These are phyloP conservation scores for Melitaea cinxia DNA, from an alignment of 1,140 invertebrate species.

Conservation along the genomic window DNA sequence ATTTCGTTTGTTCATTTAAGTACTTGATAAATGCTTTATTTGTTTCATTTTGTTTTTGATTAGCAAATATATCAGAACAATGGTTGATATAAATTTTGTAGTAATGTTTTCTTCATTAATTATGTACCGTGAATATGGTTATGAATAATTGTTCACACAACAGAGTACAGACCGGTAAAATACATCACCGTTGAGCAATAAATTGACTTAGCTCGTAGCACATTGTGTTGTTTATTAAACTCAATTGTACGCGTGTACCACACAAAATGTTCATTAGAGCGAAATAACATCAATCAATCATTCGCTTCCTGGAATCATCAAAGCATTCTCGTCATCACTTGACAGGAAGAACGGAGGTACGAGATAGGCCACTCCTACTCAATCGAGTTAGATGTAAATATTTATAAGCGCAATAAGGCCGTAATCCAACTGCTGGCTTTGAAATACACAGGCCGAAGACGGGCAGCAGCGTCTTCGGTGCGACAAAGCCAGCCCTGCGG, in stretches of 20 bases:
- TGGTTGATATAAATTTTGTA: not conserved
- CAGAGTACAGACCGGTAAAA: not conserved
- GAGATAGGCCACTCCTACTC: slow-evolving; percentile 50
- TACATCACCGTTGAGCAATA: slow-evolving; percentile 3
- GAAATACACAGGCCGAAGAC: no score
- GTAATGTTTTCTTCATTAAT: slow-evolving; percentile 4
- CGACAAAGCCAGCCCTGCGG: no score
- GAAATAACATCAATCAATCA: slow-evolving; percentile 59
- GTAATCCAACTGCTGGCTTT: no score
- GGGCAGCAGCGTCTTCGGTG: no score
- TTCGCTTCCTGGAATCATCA: slow-evolving; percentile 53
- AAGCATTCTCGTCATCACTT: slow-evolving; percentile 59
- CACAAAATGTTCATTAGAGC: slow-evolving; percentile 61
- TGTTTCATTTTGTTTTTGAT: no score
- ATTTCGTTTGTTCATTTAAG: not conserved
- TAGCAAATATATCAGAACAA: not conserved
- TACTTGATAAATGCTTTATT: no score
- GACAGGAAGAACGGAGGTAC: slow-evolving; percentile 61
- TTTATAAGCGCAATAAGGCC: slow-evolving; percentile 77
- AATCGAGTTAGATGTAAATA: slow-evolving; percentile 66
- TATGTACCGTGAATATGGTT: slow-evolving; percentile 9
- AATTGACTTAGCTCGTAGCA: slow-evolving; percentile 5
- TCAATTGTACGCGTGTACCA: slow-evolving; percentile 33
- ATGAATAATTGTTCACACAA: slow-evolving; percentile 9
- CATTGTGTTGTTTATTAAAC: slow-evolving; percentile 37